Conservation (phyloP, 2,888 invertebrate genomes). For the Acleris literana region DNA sequence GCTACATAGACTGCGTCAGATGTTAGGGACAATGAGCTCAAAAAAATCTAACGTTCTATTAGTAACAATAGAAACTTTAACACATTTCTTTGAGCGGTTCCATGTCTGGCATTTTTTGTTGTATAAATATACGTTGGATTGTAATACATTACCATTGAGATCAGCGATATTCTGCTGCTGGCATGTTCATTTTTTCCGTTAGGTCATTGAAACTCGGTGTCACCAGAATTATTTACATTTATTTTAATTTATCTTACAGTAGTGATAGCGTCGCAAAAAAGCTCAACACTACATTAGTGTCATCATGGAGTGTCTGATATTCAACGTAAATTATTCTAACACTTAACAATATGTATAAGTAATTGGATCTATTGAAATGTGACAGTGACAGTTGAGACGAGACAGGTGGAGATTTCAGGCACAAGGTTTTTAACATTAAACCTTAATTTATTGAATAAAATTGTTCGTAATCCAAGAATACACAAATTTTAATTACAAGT, state of each 20-base stretch:
- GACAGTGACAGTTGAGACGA: constrained; percentile 3
- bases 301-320: constrained; percentile 42
- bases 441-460: constrained; percentile 6
- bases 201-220: constrained; percentile 47
- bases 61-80: no score
- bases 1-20: no score
- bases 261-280: constrained; percentile 31
- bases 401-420: background rate
- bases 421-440: background rate
- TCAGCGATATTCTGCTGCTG: background rate
- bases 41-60: no score
- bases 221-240: constrained; percentile 64
- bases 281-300: constrained; percentile 44
- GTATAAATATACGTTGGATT: no score
- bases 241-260: constrained; percentile 38
- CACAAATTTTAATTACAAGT: background rate
- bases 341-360: constrained; percentile 61
- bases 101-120: no score
- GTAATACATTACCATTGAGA: no score
- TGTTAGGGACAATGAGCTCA: no score
- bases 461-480: constrained; percentile 21
- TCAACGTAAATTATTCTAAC: constrained; percentile 51
- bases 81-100: no score
- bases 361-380: constrained; percentile 29
- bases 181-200: background rate